Conservation (phyloP, 2,888 invertebrate genomes). For the Tupiocoris notatus region DNA sequence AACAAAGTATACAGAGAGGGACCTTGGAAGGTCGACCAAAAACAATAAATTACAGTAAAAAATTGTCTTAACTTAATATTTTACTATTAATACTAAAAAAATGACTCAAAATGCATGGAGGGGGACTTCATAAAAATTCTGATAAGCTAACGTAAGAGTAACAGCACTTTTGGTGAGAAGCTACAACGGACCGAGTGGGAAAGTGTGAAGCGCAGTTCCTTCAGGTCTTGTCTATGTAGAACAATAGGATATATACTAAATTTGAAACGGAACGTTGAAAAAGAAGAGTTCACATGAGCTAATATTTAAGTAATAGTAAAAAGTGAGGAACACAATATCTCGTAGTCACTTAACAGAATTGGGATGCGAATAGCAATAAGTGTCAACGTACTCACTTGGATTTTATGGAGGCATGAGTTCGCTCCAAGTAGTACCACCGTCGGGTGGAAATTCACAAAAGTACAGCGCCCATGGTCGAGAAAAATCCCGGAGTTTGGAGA, state of each 20-base stretch:
- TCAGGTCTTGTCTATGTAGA: background rate
- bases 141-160: constrained; percentile 1
- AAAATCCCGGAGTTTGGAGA: too few species aligned
- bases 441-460: too few species aligned
- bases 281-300: constrained; percentile 17
- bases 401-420: too few species aligned
- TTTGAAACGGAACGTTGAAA: background rate
- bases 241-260: background rate
- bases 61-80: constrained; percentile 42
- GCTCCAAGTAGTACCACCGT: too few species aligned
- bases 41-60: constrained; percentile 46
- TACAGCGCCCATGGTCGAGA: too few species aligned
- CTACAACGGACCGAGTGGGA: background rate
- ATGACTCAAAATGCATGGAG: constrained; percentile 44
- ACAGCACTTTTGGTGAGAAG: constrained; percentile 30
- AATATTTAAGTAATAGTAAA: constrained; percentile 17
- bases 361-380: too few species aligned
- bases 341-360: too few species aligned
- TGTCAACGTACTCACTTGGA: too few species aligned
- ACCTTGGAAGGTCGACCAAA: constrained; percentile 16
- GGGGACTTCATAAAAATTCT: background rate
- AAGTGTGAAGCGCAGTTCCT: background rate
- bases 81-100: constrained; percentile 43
- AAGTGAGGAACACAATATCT: constrained; percentile 17
- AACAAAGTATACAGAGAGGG: background rate